These are phyloP conservation scores for Rhodophaea formosa DNA, from an alignment of 2,888 invertebrate genomes.

Conservation along the genomic window DNA sequence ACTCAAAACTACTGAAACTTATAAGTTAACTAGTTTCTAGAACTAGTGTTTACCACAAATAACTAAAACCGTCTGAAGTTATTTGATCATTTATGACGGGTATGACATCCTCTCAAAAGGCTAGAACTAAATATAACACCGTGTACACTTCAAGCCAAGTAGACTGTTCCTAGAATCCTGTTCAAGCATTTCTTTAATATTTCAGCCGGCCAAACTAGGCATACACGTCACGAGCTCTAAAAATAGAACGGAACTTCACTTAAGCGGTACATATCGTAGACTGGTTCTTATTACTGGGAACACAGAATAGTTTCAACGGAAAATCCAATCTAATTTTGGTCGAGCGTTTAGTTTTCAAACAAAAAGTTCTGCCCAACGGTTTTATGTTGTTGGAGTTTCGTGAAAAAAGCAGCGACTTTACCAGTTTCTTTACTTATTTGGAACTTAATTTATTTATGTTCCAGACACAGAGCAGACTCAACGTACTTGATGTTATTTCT, in stretches of 20 bases:
- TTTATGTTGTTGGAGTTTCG: neutral
- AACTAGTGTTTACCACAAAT: neutral
- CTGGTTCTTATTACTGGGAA: slow-evolving; percentile 1
- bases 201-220: slow-evolving; percentile 5
- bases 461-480: no score
- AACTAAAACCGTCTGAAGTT: neutral
- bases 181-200: slow-evolving; percentile 14
- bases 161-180: slow-evolving; percentile 2
- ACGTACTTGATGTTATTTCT: no score
- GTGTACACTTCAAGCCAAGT: neutral
- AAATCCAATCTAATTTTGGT: slow-evolving; percentile 10
- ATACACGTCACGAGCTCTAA: slow-evolving; percentile 1
- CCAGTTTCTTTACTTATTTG: no score
- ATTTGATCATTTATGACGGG: neutral
- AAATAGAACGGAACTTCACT: slow-evolving; percentile 1
- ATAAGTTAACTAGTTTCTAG: neutral
- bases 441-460: no score
- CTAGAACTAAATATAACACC: neutral
- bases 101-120: neutral
- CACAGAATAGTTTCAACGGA: slow-evolving; percentile 4
- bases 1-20: no score
- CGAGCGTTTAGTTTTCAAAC: slow-evolving; percentile 13
- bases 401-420: neutral
- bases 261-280: neutral
- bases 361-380: slow-evolving; percentile 1